Conservation (phyloP, 1,140 invertebrate species). For the Carcinoscorpius rotundicauda region DNA sequence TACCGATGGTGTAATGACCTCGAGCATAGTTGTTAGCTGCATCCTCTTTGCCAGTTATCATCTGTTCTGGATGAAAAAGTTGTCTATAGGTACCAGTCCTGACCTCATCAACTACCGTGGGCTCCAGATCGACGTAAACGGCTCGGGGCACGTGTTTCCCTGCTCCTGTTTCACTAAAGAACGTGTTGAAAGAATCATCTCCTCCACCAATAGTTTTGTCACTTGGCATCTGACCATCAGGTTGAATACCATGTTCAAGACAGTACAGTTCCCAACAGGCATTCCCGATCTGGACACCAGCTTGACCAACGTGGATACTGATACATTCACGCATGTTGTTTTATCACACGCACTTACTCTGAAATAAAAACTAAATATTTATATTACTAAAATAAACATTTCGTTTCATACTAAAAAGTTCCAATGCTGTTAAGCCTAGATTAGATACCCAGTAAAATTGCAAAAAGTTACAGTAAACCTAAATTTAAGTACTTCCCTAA, state of each 20-base stretch:
- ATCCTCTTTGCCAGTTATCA: slow-evolving; percentile 51
- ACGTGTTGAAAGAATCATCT: slow-evolving; percentile 76
- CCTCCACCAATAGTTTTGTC: slow-evolving; percentile 39
- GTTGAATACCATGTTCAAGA: slow-evolving; percentile 73
- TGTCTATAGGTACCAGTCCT: slow-evolving; percentile 48
- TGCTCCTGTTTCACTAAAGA: slow-evolving; percentile 76
- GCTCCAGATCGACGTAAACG: slow-evolving; percentile 75
- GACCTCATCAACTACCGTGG: slow-evolving; percentile 68
- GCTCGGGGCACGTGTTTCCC: slow-evolving; percentile 77
- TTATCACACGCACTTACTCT: background rate
- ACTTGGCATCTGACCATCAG: slow-evolving; percentile 29
- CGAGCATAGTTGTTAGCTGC: slow-evolving; percentile 46
- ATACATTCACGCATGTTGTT: slow-evolving; percentile 52
- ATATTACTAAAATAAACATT: no score
- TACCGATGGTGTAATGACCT: slow-evolving; percentile 47
- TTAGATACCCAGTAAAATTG: no score
- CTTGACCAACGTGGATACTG: slow-evolving; percentile 75
- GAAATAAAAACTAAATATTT: no score
- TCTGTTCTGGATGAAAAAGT: slow-evolving; percentile 54
- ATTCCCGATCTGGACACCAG: slow-evolving; percentile 79
- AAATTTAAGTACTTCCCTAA: no score
- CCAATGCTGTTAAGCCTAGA: no score
- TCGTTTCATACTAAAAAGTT: no score
- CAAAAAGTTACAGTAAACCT: no score
- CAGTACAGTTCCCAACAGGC: slow-evolving; percentile 73